phyloP scores from a whole-genome alignment of 2,797 vertebrate genomes.

The Lateolabrax maculatus region DNA sequence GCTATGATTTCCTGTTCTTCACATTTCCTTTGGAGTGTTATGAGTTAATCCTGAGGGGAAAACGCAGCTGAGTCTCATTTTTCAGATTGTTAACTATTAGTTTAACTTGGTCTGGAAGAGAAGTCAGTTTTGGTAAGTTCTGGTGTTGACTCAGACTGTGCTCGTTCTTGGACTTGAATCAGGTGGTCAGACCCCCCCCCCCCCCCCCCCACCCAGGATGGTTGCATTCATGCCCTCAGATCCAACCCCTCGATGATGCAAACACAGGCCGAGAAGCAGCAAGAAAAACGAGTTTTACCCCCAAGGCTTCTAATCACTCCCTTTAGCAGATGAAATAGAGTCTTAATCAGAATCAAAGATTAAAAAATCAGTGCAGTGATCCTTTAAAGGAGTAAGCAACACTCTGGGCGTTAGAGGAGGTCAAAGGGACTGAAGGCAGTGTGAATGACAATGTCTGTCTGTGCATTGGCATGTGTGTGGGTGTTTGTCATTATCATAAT shows the following conservation, averaged over 20 bases:
- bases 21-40: neutral
- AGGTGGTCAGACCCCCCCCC: neutral
- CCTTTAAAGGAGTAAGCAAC: neutral
- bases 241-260: neutral
- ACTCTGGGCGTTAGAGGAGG: neutral
- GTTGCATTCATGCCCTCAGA: neutral
- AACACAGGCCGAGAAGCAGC: neutral
- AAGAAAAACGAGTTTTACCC: neutral
- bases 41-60: neutral
- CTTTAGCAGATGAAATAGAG: neutral
- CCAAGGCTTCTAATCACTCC: neutral
- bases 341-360: slow-evolving; percentile 6
- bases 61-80: neutral
- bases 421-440: neutral
- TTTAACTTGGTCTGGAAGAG: neutral
- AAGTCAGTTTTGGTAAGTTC: neutral
- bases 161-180: neutral
- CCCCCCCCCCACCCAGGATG: neutral
- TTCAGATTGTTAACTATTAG: neutral
- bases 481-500: neutral
- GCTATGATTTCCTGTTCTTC: neutral
- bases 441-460: neutral
- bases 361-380: neutral
- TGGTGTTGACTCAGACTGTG: neutral
- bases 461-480: neutral